These are phyloP conservation scores for Coluber constrictor DNA, from an alignment of 2,797 vertebrate species.

Conservation along the genomic window DNA sequence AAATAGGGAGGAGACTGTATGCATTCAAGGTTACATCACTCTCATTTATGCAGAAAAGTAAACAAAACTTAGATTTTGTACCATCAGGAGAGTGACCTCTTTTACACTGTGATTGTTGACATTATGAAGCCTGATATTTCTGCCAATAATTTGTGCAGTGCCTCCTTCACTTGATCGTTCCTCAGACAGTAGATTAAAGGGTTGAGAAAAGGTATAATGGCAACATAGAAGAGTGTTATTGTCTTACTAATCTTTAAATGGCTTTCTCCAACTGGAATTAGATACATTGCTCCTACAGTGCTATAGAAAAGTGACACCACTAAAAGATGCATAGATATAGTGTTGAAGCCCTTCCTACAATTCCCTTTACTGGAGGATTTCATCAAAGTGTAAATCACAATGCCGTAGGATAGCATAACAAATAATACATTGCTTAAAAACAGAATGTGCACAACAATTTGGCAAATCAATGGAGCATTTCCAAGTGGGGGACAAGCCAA, in stretches of 20 bases:
- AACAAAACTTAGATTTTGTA: neutral
- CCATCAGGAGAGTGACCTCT: neutral
- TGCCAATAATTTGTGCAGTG: neutral
- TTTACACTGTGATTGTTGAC: neutral
- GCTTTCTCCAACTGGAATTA: slow-evolving; percentile 33
- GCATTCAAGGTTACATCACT: neutral
- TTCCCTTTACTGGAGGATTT: slow-evolving; percentile 30
- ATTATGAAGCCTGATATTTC: neutral
- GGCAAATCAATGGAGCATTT: neutral
- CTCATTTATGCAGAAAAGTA: too few species aligned
- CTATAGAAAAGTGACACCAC: slow-evolving; percentile 53
- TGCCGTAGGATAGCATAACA: slow-evolving; percentile 33
- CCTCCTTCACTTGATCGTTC: neutral
- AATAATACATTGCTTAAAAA: slow-evolving; percentile 51
- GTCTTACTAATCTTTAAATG: slow-evolving; percentile 34
- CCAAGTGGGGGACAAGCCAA: neutral
- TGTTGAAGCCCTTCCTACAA: slow-evolving; percentile 48
- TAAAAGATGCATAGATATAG: slow-evolving; percentile 42
- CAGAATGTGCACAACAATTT: slow-evolving; percentile 43
- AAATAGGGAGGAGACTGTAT: neutral
- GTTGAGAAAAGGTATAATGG: slow-evolving; percentile 48
- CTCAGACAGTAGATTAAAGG: slow-evolving; percentile 45
- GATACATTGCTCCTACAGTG: slow-evolving; percentile 43
- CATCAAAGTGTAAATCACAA: slow-evolving; percentile 37
- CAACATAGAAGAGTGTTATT: slow-evolving; percentile 53